Conservation (phyloP, 1,140 invertebrate species). For the Aplysia californica region DNA sequence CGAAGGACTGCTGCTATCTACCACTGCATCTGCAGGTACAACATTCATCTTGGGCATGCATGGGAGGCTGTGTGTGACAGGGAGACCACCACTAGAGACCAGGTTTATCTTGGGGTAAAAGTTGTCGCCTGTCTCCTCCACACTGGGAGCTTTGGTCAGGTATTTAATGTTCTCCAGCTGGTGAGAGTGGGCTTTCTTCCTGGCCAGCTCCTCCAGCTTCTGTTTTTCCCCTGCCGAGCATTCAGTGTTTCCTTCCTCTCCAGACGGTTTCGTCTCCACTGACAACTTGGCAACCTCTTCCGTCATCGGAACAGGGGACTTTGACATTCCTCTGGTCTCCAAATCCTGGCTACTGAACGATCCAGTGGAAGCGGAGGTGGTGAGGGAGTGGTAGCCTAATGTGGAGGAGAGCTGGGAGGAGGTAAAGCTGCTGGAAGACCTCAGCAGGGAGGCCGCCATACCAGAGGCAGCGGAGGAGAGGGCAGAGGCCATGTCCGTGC, state of each 20-base stretch:
- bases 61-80: too few relatives aligned
- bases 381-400: neutral
- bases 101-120: constrained; percentile 5
- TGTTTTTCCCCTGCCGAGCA: neutral
- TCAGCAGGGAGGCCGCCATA: constrained; percentile 7
- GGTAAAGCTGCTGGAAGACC: neutral
- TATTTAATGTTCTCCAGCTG: constrained; percentile 24
- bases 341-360: too few relatives aligned
- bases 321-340: too few relatives aligned
- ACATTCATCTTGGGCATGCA: neutral
- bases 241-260: neutral
- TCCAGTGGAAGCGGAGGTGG: neutral
- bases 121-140: neutral
- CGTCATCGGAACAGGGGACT: too few relatives aligned
- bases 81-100: too few relatives aligned
- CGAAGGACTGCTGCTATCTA: neutral
- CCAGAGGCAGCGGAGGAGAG: neutral
- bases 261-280: neutral
- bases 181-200: constrained; percentile 15
- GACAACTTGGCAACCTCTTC: neutral
- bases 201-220: neutral
- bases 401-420: neutral
- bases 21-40: neutral
- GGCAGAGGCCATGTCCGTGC: constrained; percentile 11
- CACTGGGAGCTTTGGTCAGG: constrained; percentile 2